phyloP scores from a whole-genome alignment of 1,140 invertebrate species.

The Lasioglossum albipes region DNA sequence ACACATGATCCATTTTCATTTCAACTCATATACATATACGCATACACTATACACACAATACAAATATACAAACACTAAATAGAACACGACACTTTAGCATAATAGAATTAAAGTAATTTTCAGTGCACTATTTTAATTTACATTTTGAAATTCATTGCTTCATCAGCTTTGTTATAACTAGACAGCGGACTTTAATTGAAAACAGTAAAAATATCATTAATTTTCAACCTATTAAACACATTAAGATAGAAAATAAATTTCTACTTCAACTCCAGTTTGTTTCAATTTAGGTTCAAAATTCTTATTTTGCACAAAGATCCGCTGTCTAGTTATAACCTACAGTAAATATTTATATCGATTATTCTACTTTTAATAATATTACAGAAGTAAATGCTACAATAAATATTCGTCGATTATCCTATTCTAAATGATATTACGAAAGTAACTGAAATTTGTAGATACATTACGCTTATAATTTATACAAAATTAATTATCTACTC shows the following conservation, averaged over 20 bases:
- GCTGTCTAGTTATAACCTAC: too few species aligned
- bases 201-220: too few species aligned
- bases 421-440: not conserved
- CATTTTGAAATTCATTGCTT: not conserved
- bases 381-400: not conserved
- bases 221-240: too few species aligned
- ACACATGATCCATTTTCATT: not conserved
- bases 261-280: too few species aligned
- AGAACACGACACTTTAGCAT: not conserved
- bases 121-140: not conserved
- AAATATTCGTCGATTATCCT: not conserved
- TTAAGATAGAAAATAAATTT: too few species aligned
- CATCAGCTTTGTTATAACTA: not conserved
- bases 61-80: slow-evolving; percentile 4
- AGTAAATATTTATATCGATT: not conserved
- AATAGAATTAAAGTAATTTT: not conserved
- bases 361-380: too few species aligned
- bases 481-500: too few species aligned
- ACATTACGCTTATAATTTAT: not conserved
- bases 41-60: not conserved
- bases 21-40: not conserved
- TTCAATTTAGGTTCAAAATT: too few species aligned
- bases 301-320: too few species aligned
- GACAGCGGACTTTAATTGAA: too few species aligned
- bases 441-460: not conserved